These are phyloP conservation scores for Contarinia nasturtii DNA, from an alignment of 1,140 invertebrate species.

Conservation along the genomic window DNA sequence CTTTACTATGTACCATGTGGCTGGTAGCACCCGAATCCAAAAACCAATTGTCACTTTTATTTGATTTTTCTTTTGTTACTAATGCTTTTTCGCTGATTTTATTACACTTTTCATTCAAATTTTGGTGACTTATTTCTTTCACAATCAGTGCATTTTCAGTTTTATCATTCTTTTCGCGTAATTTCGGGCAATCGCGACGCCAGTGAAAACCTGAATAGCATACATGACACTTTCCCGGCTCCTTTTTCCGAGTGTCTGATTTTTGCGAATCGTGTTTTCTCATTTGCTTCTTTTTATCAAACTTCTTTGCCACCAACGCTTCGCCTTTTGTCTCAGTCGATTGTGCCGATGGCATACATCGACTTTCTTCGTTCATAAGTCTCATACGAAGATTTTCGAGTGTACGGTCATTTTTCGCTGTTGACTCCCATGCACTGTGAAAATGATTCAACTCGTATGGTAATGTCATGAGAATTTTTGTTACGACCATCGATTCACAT, in stretches of 20 bases:
- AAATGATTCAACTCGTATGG: constrained; percentile 9
- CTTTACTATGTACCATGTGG: not conserved
- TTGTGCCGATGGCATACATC: constrained; percentile 3
- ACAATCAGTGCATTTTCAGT: not conserved
- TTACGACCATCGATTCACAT: constrained; percentile 12
- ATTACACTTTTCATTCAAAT: not conserved
- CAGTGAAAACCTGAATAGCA: constrained; percentile 6
- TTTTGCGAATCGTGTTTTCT: not conserved
- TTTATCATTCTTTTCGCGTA: not conserved
- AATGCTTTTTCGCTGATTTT: not conserved
- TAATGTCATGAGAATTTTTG: constrained; percentile 15
- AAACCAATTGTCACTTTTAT: not conserved
- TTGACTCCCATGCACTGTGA: constrained; percentile 10
- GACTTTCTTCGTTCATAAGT: constrained; percentile 9
- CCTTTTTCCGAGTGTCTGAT: not conserved
- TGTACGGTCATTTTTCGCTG: constrained; percentile 8
- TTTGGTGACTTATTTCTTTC: not conserved
- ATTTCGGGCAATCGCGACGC: constrained; percentile 3
- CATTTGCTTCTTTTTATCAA: not conserved
- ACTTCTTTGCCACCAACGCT: constrained; percentile 2
- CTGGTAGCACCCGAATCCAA: not conserved
- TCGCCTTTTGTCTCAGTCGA: not conserved
- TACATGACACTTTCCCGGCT: constrained; percentile 6
- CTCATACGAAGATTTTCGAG: constrained; percentile 8
- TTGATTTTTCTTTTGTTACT: not conserved